Conservation (phyloP, 2,113 vertebrate species). For the Aegotheles bennettii region DNA sequence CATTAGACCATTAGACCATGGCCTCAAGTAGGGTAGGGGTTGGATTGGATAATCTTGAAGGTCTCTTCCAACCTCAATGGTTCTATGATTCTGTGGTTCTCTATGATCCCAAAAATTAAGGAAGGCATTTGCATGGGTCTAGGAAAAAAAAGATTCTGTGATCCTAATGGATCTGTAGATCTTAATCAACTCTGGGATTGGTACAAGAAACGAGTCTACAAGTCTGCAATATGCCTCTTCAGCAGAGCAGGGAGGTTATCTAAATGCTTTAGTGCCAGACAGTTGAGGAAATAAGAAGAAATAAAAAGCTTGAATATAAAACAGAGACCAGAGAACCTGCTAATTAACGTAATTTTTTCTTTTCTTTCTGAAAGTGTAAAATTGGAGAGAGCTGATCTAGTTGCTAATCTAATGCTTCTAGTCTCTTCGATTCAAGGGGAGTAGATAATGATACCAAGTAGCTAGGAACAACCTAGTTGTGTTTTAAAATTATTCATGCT, state of each 20-base stretch:
- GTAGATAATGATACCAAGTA: neutral
- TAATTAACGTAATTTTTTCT: conserved; percentile 25
- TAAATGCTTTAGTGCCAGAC: neutral
- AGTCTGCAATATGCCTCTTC: neutral
- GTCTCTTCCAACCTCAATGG: too few relatives aligned
- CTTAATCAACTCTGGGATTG: neutral
- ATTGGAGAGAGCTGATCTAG: conserved; percentile 43
- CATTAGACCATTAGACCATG: too few relatives aligned
- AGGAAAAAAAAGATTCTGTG: too few relatives aligned
- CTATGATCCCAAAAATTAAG: too few relatives aligned
- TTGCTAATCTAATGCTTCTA: conserved; percentile 28
- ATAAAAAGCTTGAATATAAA: conserved; percentile 3
- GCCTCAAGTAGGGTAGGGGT: too few relatives aligned
- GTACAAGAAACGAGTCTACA: neutral
- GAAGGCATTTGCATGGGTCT: too few relatives aligned
- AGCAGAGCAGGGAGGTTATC: neutral
- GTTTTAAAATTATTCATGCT: neutral
- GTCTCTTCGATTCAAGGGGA: neutral
- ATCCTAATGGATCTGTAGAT: too few relatives aligned
- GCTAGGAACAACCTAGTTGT: neutral
- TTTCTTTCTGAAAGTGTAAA: conserved; percentile 23
- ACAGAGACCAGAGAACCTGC: neutral
- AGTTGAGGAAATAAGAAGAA: neutral
- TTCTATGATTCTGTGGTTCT: too few relatives aligned
- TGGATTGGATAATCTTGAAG: too few relatives aligned